A percentile compares a stretch with the other conserved stretches of the same genome.
Conservation (phyloP, 2,888 invertebrate genomes). For the Rhagium mordax region DNA sequence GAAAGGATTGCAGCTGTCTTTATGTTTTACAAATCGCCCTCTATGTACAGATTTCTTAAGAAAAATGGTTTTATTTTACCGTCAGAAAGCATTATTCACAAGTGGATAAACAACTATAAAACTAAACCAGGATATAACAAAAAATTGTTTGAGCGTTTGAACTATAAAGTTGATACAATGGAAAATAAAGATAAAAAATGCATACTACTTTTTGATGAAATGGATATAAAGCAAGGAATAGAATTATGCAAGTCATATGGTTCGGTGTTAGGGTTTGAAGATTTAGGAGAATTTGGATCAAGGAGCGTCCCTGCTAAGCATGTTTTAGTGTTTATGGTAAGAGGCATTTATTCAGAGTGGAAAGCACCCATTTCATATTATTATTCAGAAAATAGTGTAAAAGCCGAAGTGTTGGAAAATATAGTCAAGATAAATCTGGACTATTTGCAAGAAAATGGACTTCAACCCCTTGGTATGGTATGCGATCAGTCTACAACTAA, state of each 20-base stretch:
- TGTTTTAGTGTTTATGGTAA: slow-evolving; percentile 41
- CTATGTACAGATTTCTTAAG: slow-evolving; percentile 51
- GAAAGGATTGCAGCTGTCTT: slow-evolving; percentile 56
- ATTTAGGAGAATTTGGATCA: slow-evolving; percentile 26
- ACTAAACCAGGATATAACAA: slow-evolving; percentile 11
- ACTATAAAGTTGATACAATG: slow-evolving; percentile 47
- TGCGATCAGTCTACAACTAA: slow-evolving; percentile 52
- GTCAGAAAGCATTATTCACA: slow-evolving; percentile 27
- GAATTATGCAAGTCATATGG: slow-evolving; percentile 36
- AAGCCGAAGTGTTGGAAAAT: slow-evolving; percentile 23
- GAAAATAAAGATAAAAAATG: slow-evolving; percentile 40
- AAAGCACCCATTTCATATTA: slow-evolving; percentile 47
- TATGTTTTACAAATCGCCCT: slow-evolving; percentile 59
- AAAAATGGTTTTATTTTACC: slow-evolving; percentile 48
- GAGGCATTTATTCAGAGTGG: slow-evolving; percentile 46
- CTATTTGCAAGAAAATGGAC: slow-evolving; percentile 28
- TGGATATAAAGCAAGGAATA: slow-evolving; percentile 44
- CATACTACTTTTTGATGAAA: slow-evolving; percentile 51
- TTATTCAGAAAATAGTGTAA: slow-evolving; percentile 39
- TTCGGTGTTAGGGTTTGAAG: slow-evolving; percentile 31
- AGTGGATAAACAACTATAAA: not conserved
- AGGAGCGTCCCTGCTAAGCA: slow-evolving; percentile 29
- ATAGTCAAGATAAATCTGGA: slow-evolving; percentile 35
- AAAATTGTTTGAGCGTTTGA: not conserved
- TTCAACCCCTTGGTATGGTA: slow-evolving; percentile 38